phyloP scores from a whole-genome alignment of 2,113 vertebrate species.

The Merops nubicus region DNA sequence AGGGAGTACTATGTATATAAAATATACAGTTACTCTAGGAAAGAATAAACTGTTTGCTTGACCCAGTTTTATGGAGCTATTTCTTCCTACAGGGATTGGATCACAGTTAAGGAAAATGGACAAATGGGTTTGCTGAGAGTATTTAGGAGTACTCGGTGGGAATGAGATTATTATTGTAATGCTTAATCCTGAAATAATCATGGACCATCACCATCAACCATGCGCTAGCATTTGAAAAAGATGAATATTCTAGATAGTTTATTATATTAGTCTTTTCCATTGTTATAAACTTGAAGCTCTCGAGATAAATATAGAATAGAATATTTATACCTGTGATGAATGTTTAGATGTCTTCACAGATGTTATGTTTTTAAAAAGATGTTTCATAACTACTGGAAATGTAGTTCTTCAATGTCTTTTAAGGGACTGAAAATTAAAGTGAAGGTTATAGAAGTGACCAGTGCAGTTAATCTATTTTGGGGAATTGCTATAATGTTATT shows the following conservation, averaged over 20 bases:
- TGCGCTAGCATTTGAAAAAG: slow-evolving; percentile 16
- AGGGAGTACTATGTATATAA: neutral
- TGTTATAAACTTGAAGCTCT: slow-evolving; percentile 23
- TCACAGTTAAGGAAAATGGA: neutral
- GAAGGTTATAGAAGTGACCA: neutral
- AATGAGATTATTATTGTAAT: slow-evolving; percentile 39
- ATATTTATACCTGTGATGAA: slow-evolving; percentile 11
- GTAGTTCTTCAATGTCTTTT: neutral
- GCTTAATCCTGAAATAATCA: slow-evolving; percentile 52
- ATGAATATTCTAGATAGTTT: slow-evolving; percentile 31
- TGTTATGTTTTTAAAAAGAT: neutral
- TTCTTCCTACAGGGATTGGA: neutral
- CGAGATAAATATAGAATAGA: slow-evolving; percentile 24
- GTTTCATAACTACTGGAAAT: neutral
- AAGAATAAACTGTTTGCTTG: slow-evolving; percentile 21
- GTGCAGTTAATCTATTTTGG: neutral
- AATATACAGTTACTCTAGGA: neutral
- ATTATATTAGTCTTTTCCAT: neutral
- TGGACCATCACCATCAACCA: neutral
- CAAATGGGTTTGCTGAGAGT: slow-evolving; percentile 17
- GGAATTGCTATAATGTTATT: neutral
- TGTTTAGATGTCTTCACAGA: neutral
- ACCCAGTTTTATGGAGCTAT: slow-evolving; percentile 1
- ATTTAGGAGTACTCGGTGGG: slow-evolving; percentile 41
- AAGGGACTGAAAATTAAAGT: neutral